Evolutionary conservation across 2,113 vertebrate species (phyloP).

Genomic region (Dipodomys spectabilis): DNA sequence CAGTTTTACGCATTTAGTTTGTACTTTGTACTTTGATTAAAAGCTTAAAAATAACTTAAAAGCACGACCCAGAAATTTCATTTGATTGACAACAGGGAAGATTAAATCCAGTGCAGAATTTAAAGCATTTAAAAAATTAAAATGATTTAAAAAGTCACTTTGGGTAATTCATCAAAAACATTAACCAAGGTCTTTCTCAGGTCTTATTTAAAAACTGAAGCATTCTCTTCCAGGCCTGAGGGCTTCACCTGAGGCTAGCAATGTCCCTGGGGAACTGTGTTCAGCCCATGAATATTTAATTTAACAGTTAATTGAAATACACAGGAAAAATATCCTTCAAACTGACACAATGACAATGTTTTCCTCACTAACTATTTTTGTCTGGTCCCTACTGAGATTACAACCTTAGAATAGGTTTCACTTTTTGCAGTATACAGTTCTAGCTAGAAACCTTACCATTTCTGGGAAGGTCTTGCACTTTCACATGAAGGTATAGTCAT

Average conservation of each 20-base stretch:
- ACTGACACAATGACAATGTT: slow-evolving; percentile 21
- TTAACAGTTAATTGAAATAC: slow-evolving; percentile 70
- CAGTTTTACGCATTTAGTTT: background rate
- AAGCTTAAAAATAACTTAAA: slow-evolving; percentile 10
- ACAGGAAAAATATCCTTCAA: slow-evolving; percentile 16
- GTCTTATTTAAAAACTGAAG: slow-evolving; percentile 62
- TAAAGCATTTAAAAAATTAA: background rate
- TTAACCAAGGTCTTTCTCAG: slow-evolving; percentile 46
- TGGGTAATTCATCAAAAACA: slow-evolving; percentile 23
- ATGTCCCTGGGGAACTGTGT: background rate
- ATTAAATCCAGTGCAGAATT: slow-evolving; percentile 27
- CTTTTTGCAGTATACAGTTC: slow-evolving; percentile 14
- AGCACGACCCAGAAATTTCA: background rate
- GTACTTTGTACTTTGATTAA: background rate
- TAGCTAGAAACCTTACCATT: background rate
- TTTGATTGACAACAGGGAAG: slow-evolving; percentile 37
- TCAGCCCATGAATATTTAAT: slow-evolving; percentile 60
- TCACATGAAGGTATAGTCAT: background rate
- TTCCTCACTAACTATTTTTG: slow-evolving; percentile 61
- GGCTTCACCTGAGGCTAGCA: background rate
- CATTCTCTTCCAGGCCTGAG: slow-evolving; percentile 23
- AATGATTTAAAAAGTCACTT: slow-evolving; percentile 54
- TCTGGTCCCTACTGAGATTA: background rate
- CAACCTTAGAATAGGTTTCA: background rate
- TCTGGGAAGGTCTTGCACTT: background rate